phyloP scores from a whole-genome alignment of 2,797 vertebrate genomes.

The Acanthiza pusilla region DNA sequence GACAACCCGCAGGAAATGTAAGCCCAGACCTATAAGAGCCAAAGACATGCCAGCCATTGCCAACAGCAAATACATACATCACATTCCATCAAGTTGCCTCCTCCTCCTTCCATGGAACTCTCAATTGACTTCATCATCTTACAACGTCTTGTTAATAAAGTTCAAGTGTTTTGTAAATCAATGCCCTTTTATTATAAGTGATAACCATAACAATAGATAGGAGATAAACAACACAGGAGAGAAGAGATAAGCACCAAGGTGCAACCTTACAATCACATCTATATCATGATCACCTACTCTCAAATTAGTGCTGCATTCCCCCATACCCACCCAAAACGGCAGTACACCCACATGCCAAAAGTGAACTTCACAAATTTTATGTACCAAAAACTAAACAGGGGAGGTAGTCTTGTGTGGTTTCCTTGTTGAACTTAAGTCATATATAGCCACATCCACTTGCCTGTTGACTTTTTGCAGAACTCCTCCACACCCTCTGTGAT shows the following conservation, averaged over 20 bases:
- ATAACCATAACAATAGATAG: constrained; percentile 35
- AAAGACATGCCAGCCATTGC: not conserved
- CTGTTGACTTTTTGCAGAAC: not conserved
- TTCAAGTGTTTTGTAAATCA: constrained; percentile 28
- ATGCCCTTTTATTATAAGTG: not conserved
- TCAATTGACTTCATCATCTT: not conserved
- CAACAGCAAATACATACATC: not conserved
- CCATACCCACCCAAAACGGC: not conserved
- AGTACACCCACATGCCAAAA: not conserved
- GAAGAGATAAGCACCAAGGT: not conserved
- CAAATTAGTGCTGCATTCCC: not conserved
- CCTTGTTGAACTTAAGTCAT: not conserved
- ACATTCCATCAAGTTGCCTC: not conserved
- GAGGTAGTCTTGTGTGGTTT: not conserved
- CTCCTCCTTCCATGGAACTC: not conserved
- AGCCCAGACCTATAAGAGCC: not conserved
- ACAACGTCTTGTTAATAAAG: constrained; percentile 9
- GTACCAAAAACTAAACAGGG: not conserved
- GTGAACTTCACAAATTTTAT: not conserved
- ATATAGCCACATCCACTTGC: not conserved
- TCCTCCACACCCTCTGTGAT: not conserved
- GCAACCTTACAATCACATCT: not conserved
- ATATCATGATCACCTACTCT: not conserved
- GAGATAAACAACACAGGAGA: not conserved
- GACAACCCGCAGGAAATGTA: not conserved